Base-by-base conservation (phyloP, 2,888 invertebrate genomes). In the Aphrophora alni region DNA sequence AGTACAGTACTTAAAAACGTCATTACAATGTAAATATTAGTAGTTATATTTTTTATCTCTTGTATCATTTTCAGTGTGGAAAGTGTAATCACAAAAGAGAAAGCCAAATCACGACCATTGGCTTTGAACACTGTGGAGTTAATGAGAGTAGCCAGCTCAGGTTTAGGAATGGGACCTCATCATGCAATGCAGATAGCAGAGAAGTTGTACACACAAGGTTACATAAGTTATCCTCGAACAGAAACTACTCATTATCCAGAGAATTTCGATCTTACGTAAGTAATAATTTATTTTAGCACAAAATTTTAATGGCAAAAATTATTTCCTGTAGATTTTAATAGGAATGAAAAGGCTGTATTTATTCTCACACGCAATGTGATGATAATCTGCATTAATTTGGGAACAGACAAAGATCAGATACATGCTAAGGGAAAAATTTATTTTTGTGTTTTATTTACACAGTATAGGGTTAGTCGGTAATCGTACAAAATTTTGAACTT, bases 51-150 rank as follows among this genome's bases (percentile, higher is more conserved):
- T 33, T 33, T 3, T 33, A 33, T 33, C 8, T 33, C 33, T 33
- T 33, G 3, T 3, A 5, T 33, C 8, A 33, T 8, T 87, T 88
- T 69, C 86, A 95, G 95, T 76, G 95, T 97, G 26, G 89, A 92
- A 24, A 93, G 92, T 85, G 91, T 97, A 0, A 91, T 92, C 83
- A 93, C 94, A 82, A 97, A 97, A 87, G 97, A 98, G 88, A 95
- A 97, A 87, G 89, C 92, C 0, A 98, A 97, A 87, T 89, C 93
- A 0, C 92, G 97, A 73, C 99, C 99, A 0, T 91, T 92, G 24
- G 99, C 99, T 3, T 90, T 99, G 78, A 99, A 99, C 88, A 99
- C 99, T 0, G 99, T 99, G 0, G 98, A 99, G 87, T 88, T 99
- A 86, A 95, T 99, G 95, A 89, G 97, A 86, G 94, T 97, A 0